A percentile compares a stretch with the other conserved stretches of the same genome.
phyloP scores from a whole-genome alignment of 2,888 invertebrate genomes.

The Odontomyia ornata region DNA sequence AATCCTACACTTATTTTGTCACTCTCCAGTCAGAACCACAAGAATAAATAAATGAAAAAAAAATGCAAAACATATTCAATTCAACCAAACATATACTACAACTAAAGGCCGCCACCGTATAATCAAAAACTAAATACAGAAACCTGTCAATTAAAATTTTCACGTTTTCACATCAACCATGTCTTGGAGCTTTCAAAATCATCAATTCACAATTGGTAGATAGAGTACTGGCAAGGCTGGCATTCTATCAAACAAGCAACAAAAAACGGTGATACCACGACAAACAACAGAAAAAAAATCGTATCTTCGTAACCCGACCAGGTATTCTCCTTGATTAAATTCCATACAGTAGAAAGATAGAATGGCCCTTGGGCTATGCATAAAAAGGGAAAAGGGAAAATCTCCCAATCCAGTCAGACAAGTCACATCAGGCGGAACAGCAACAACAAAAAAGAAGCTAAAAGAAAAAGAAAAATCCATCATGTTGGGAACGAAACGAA shows the following conservation, averaged over 20 bases:
- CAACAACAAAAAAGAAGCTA: background rate
- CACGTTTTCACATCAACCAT: background rate
- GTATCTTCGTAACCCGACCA: no score
- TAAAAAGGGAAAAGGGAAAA: conserved; percentile 32
- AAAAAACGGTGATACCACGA: background rate
- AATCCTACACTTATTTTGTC: no score
- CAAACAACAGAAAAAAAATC: no score
- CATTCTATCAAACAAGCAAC: background rate
- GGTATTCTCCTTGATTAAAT: conserved; percentile 32
- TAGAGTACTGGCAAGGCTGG: conserved; percentile 5
- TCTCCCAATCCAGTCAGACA: background rate
- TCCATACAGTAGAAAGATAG: conserved; percentile 3
- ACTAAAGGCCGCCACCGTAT: background rate
- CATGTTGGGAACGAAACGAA: background rate
- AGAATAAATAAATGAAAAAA: no score
- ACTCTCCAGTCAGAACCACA: no score
- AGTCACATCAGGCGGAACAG: background rate
- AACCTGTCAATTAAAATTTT: conserved; percentile 9
- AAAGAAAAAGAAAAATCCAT: background rate
- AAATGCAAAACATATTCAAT: no score
- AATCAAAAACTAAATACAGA: background rate
- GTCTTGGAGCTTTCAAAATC: background rate
- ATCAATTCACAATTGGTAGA: background rate
- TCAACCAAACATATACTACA: background rate
- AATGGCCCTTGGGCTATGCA: conserved; percentile 25